Base-by-base conservation (phyloP, 2,888 invertebrate species). In the Agrochola litura region DNA sequence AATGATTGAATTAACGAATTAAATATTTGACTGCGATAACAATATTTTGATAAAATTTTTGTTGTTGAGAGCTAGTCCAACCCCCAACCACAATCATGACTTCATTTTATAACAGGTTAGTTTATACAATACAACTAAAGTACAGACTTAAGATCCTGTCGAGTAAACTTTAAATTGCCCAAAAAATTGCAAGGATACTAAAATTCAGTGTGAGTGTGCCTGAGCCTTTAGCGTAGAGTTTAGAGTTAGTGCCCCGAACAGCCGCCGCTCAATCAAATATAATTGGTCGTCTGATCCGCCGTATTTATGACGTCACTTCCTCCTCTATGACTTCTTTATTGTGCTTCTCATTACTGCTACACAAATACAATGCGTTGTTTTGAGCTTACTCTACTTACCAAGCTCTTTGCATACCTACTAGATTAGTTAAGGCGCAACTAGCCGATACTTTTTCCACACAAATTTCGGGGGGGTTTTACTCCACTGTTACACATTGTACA, bases 231-330 rank as follows among this genome's bases (percentile, higher is more conserved):
- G 58, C 67, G 54, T n/a, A 8, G 54, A 56, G 19, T 12, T 30
- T n/a, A 8, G 54, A 56, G 19, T 12, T 37, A 58, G 46, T 16
- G 30, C 14, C 22, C 37, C 46, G 52, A 66, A 58, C 78, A 63
- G 74, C 75, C 83, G 66, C 66, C 84, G 68, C 79, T 89, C 88
- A 83, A 87, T 89, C 89, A 88, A 87, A 88, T 87, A 87, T 89
- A 89, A 89, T 88, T 85, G 89, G 76, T 81, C 64, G 46, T 79
- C 64, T 56, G 77, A 72, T 76, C 71, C 56, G 79, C 60, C 68
- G 72, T 84, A 81, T 87, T 87, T 87, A 88, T 85, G 88, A 88
- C 82, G 82, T 74, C 84, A 83, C 83, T 84, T 88, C 88, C 88
- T 80, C 66, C 67, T 54, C 70, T 68, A 73, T 78, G 76, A 79